These are phyloP conservation scores for Nothoprocta perdicaria DNA, from an alignment of 2,113 vertebrate genomes.

Conservation along the genomic window DNA sequence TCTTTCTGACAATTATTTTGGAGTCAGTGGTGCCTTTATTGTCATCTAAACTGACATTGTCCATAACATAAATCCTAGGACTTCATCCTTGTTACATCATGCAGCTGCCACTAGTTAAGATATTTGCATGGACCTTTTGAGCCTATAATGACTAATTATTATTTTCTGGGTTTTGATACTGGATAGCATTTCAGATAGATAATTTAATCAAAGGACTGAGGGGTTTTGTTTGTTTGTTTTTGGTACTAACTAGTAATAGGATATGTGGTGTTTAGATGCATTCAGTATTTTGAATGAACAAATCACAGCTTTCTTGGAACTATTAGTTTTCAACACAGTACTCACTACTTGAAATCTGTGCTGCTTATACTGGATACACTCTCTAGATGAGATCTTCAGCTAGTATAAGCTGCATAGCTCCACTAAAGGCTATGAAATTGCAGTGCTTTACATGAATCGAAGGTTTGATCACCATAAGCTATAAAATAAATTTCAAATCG, in stretches of 20 bases:
- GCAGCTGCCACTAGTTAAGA: background rate
- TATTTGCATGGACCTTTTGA: background rate
- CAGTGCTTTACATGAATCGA: background rate
- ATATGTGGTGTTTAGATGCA: background rate
- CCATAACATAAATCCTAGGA: background rate
- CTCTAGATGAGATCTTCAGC: background rate
- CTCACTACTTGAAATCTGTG: background rate
- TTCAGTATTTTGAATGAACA: background rate
- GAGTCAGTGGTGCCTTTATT: background rate
- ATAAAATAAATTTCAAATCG: constrained; percentile 17
- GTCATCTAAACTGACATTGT: background rate
- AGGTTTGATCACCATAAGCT: background rate
- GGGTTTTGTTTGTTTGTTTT: background rate
- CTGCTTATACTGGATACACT: background rate
- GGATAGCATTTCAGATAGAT: background rate
- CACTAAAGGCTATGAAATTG: background rate
- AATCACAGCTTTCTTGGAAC: background rate
- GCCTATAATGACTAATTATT: background rate
- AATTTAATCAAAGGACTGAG: background rate
- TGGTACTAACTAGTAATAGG: background rate
- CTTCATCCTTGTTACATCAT: background rate
- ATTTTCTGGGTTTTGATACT: background rate
- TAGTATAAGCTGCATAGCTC: background rate
- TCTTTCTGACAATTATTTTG: background rate
- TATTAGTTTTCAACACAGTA: background rate